phyloP scores from a whole-genome alignment of 2,888 invertebrate species.

The Auanema freiburgensis region DNA sequence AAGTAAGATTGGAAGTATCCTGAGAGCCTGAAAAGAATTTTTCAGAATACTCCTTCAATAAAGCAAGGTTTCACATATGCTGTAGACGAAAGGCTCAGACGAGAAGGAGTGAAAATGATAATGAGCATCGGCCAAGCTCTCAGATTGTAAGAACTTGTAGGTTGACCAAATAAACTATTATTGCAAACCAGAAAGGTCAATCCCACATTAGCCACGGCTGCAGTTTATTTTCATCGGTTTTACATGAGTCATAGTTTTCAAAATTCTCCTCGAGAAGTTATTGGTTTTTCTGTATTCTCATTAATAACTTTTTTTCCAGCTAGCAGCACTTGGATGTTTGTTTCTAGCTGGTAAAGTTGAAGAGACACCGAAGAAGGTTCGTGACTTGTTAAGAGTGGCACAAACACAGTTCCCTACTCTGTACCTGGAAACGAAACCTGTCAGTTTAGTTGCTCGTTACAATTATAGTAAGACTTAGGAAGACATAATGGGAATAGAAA shows the following conservation, averaged over 20 bases:
- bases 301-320: slow-evolving; percentile 66
- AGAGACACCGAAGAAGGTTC: slow-evolving; percentile 99
- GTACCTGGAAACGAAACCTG: neutral
- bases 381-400: slow-evolving; percentile 90
- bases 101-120: slow-evolving; percentile 94
- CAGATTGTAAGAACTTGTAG: slow-evolving; percentile 68
- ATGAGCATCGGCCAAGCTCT: slow-evolving; percentile 80
- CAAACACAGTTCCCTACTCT: slow-evolving; percentile 56
- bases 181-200: slow-evolving; percentile 71
- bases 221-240: slow-evolving; percentile 97
- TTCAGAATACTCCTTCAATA: slow-evolving; percentile 30
- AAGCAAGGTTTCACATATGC: slow-evolving; percentile 78
- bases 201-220: slow-evolving; percentile 90
- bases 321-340: slow-evolving; percentile 92
- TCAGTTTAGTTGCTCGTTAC: neutral
- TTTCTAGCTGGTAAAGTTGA: slow-evolving; percentile 98
- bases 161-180: neutral
- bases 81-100: slow-evolving; percentile 86
- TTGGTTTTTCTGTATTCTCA: neutral
- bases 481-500: slow-evolving; percentile 87
- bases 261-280: slow-evolving; percentile 87
- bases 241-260: slow-evolving; percentile 98
- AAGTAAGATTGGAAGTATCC: too few relatives aligned
- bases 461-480: slow-evolving; percentile 67
- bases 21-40: neutral